phyloP scores from a whole-genome alignment of 2,113 vertebrate species.

The Crocuta crocuta region DNA sequence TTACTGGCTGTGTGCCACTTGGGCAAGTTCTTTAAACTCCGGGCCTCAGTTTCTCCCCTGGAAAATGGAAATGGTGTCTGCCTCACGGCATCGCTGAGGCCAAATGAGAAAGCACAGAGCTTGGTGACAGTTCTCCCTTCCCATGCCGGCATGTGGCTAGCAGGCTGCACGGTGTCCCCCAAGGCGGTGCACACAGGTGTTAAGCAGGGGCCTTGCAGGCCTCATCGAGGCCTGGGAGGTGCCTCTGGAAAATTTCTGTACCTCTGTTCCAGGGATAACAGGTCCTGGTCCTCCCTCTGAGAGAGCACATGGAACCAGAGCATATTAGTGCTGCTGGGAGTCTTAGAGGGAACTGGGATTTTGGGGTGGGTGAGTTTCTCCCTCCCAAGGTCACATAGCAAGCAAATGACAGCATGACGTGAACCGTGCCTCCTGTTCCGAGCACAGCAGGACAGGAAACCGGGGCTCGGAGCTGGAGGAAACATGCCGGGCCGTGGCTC shows the following conservation, averaged over 20 bases:
- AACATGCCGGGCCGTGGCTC: not conserved
- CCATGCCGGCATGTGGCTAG: not conserved
- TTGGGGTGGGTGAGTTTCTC: not conserved
- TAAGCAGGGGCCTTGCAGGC: not conserved
- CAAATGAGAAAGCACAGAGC: not conserved
- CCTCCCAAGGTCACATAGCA: not conserved
- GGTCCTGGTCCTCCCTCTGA: not conserved
- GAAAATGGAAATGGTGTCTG: not conserved
- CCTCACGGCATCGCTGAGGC: not conserved
- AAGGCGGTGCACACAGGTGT: not conserved
- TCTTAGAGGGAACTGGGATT: not conserved
- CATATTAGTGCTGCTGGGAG: not conserved
- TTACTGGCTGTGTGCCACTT: not conserved
- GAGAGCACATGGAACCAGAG: not conserved
- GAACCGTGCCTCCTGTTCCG: not conserved
- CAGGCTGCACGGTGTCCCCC: not conserved
- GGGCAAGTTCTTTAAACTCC: constrained; percentile 12
- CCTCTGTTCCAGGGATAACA: not conserved
- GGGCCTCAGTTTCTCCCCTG: not conserved
- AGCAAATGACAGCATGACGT: not conserved
- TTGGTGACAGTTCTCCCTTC: not conserved
- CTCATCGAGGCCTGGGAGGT: not conserved
- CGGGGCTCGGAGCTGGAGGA: not conserved
- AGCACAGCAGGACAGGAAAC: not conserved
- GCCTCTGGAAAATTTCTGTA: not conserved